A percentile compares a stretch with the other conserved stretches of the same genome.
Conservation (phyloP, 2,797 vertebrate genomes). For the Platyrinchus mystaceus region DNA sequence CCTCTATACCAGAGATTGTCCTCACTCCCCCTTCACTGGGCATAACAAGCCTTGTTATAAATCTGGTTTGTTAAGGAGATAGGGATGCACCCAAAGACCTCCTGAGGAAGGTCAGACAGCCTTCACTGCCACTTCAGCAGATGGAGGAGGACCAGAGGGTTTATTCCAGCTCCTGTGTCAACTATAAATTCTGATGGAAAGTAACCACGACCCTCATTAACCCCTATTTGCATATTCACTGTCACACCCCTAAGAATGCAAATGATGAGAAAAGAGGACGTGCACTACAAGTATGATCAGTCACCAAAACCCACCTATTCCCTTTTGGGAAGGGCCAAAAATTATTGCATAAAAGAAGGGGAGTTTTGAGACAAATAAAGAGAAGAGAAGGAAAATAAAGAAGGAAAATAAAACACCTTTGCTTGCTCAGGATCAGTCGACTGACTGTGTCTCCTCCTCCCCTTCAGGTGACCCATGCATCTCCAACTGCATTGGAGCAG, state of each 20-base stretch:
- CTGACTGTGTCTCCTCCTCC: background rate
- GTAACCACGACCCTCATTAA: background rate
- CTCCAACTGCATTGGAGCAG: background rate
- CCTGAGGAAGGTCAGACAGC: background rate
- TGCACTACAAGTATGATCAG: background rate
- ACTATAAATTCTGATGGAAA: background rate
- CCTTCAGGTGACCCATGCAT: background rate
- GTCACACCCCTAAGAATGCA: background rate
- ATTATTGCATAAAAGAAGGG: background rate
- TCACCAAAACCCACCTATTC: background rate
- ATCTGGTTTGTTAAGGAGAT: background rate
- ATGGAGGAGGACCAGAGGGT: background rate
- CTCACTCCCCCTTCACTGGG: background rate
- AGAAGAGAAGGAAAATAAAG: no score
- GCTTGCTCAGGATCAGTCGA: background rate
- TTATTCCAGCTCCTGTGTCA: background rate
- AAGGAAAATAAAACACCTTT: background rate
- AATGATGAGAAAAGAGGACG: background rate
- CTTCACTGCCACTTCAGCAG: background rate
- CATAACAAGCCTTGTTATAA: background rate
- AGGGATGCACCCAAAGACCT: background rate
- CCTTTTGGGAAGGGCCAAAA: background rate
- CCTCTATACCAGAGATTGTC: background rate
- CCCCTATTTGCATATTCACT: background rate
- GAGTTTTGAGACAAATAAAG: background rate